phyloP scores from a whole-genome alignment of 2,888 invertebrate genomes.

The Tortricodes alternella region DNA sequence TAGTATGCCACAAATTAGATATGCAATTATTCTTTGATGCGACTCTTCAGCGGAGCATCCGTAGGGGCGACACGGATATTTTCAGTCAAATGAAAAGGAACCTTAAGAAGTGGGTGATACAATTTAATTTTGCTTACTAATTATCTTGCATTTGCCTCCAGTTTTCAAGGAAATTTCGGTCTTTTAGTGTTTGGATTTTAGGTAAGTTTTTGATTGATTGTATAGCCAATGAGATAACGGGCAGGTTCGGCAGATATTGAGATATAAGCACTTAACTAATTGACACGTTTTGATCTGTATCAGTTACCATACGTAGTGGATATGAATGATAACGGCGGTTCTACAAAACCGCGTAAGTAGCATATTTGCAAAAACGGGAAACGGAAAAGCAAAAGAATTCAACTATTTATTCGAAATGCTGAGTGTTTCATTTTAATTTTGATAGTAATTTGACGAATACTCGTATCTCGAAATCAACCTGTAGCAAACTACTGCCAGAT shows the following conservation, averaged over 20 bases:
- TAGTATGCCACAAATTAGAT: background rate
- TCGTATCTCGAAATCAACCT: too few species aligned
- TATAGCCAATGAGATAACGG: background rate
- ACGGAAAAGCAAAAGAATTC: too few species aligned
- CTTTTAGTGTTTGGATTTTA: background rate
- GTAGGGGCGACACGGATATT: background rate
- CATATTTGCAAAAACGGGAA: conserved; percentile 3
- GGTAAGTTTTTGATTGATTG: background rate
- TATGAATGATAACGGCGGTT: too few species aligned
- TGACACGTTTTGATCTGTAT: conserved; percentile 11
- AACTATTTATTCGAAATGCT: too few species aligned
- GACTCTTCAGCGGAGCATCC: background rate
- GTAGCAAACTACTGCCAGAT: too few species aligned
- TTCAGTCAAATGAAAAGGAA: background rate
- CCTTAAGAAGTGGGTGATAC: background rate
- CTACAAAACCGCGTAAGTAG: too few species aligned
- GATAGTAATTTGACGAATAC: too few species aligned
- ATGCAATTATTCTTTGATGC: conserved; percentile 13
- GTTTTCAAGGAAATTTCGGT: background rate
- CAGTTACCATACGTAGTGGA: too few species aligned
- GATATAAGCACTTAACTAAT: conserved; percentile 19
- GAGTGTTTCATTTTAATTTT: too few species aligned
- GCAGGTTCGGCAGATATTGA: background rate
- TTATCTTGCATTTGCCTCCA: background rate
- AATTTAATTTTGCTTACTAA: background rate